Conservation (phyloP, 2,113 vertebrate genomes). For the Alces alces region DNA sequence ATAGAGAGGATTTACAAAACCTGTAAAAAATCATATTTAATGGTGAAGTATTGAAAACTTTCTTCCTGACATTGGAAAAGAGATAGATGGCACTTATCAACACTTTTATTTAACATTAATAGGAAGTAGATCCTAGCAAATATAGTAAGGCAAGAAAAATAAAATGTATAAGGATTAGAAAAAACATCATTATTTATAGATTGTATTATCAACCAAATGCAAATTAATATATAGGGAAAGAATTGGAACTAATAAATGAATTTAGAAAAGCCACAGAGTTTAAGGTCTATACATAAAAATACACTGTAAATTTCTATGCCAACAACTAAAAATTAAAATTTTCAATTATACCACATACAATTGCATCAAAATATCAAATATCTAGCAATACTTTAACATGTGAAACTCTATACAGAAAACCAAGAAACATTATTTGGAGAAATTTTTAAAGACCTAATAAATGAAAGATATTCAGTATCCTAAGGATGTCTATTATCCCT, state of each 20-base stretch:
- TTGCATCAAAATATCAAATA: too few species aligned
- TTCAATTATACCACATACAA: neutral
- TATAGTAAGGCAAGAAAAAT: neutral
- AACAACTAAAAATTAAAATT: neutral
- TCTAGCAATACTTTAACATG: too few species aligned
- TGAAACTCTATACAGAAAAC: too few species aligned
- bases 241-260: neutral
- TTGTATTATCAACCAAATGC: neutral
- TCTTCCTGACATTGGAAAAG: neutral
- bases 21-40: neutral
- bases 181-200: neutral
- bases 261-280: neutral
- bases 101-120: neutral
- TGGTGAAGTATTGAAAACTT: neutral
- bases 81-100: neutral
- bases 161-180: neutral
- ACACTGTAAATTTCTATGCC: neutral
- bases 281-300: neutral
- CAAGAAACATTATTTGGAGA: too few species aligned
- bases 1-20: neutral
- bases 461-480: too few species aligned
- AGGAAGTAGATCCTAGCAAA: neutral
- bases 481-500: too few species aligned
- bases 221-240: neutral
- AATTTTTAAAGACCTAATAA: too few species aligned